These are phyloP conservation scores for Phocoena sinus DNA, from an alignment of 2,113 vertebrate species.

Conservation along the genomic window DNA sequence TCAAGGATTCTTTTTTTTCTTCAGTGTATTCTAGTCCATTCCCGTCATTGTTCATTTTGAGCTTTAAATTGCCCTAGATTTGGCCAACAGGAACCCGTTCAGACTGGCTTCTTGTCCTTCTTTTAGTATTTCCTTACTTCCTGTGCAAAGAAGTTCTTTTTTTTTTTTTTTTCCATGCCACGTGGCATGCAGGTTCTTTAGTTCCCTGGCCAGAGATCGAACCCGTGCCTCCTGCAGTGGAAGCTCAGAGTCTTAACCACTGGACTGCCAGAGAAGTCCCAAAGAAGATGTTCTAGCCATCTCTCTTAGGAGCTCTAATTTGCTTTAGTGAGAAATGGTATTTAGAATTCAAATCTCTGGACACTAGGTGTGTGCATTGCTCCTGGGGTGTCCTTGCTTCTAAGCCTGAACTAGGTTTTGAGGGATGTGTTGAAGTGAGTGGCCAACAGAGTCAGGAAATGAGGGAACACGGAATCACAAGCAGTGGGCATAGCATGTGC, in stretches of 20 bases:
- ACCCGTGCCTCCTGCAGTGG: neutral
- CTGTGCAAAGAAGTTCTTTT: neutral
- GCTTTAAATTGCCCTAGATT: neutral
- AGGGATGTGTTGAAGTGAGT: neutral
- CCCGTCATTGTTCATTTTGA: neutral
- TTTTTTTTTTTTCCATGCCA: neutral
- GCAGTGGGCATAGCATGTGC: neutral
- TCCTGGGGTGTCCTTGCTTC: neutral
- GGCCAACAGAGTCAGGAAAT: neutral
- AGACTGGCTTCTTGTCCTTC: neutral
- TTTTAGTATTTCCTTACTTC: neutral
- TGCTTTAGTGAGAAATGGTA: neutral
- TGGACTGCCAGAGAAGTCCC: neutral
- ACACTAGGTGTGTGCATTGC: accelerated
- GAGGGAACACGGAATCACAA: accelerated
- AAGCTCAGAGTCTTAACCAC: neutral
- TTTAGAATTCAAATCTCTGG: neutral
- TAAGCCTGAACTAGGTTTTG: neutral
- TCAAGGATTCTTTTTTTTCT: neutral
- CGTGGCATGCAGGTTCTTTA: neutral
- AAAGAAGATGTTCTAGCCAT: neutral
- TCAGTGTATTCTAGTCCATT: neutral
- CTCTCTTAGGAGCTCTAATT: neutral
- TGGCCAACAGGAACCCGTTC: neutral
- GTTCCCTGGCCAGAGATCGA: neutral